phyloP scores from a whole-genome alignment of 2,888 invertebrate species.

The Orgyia antiqua region DNA sequence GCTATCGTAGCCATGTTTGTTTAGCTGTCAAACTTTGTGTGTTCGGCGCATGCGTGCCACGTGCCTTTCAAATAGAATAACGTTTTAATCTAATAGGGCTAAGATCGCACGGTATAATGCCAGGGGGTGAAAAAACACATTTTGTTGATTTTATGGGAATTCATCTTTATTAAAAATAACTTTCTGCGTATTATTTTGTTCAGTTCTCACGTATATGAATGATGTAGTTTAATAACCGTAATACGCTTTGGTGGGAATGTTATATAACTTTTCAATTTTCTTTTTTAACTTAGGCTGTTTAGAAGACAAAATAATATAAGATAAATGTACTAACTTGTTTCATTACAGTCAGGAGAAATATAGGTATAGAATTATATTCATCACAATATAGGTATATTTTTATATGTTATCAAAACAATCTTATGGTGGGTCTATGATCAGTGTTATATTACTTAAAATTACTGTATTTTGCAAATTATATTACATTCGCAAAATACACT shows the following conservation, averaged over 20 bases:
- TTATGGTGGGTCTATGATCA: no score
- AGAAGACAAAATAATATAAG: no score
- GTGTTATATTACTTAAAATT: no score
- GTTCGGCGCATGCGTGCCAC: slow-evolving; percentile 52
- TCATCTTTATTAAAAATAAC: slow-evolving; percentile 43
- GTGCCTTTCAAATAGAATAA: slow-evolving; percentile 44
- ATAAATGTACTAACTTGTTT: no score
- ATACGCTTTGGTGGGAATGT: neutral
- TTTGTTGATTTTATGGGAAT: slow-evolving; percentile 32
- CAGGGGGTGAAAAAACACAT: slow-evolving; percentile 31
- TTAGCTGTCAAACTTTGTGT: slow-evolving; percentile 62
- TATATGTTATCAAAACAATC: no score
- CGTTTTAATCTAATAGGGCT: slow-evolving; percentile 59
- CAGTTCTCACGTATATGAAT: slow-evolving; percentile 28
- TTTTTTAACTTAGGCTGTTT: no score
- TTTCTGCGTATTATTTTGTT: slow-evolving; percentile 24
- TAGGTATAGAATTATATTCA: no score
- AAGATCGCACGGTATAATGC: slow-evolving; percentile 36
- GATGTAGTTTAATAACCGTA: neutral
- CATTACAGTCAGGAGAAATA: no score
- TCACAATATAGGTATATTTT: no score
- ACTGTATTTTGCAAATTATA: no score
- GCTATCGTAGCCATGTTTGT: slow-evolving; percentile 67
- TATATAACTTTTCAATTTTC: no score
- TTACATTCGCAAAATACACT: no score